These are phyloP conservation scores for Batillaria attramentaria DNA, from an alignment of 1,140 invertebrate species.

Conservation along the genomic window DNA sequence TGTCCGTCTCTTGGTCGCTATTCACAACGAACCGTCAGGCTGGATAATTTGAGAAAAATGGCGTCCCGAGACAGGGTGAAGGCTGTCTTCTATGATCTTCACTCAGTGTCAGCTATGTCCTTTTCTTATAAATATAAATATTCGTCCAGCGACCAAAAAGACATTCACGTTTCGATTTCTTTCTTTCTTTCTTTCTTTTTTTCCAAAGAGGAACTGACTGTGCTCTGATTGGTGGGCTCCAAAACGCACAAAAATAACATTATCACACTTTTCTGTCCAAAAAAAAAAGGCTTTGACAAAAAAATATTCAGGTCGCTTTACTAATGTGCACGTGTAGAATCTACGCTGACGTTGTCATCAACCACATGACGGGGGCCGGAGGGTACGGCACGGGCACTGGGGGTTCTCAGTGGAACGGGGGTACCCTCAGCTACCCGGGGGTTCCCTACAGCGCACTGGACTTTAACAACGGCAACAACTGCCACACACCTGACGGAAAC, in stretches of 20 bases:
- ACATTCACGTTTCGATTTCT: not conserved
- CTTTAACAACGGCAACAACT: slow-evolving; percentile 68
- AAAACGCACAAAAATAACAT: not conserved
- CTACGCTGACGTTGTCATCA: slow-evolving; percentile 72
- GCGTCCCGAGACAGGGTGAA: not conserved
- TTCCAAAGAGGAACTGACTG: not conserved
- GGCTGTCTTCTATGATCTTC: not conserved
- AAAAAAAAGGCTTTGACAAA: too few relatives aligned
- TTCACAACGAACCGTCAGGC: not conserved
- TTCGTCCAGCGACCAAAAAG: not conserved
- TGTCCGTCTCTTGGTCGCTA: not conserved
- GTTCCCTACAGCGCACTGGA: slow-evolving; percentile 73
- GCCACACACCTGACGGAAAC: slow-evolving; percentile 59
- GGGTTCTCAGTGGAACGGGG: slow-evolving; percentile 69
- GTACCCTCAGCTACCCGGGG: slow-evolving; percentile 69
- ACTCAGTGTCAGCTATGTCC: not conserved
- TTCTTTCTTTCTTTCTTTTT: not conserved
- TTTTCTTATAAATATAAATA: not conserved
- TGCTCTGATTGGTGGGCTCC: not conserved
- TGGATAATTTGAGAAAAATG: not conserved
- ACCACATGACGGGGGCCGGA: slow-evolving; percentile 85
- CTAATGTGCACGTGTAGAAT: slow-evolving; percentile 72
- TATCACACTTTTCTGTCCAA: not conserved
- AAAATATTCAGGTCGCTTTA: slow-evolving; percentile 64
- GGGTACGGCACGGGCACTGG: slow-evolving; percentile 66